Percentiles rank a stretch among this genome's conserved stretches.
These are phyloP conservation scores for Manis crassicaudata DNA, from an alignment of 2,797 vertebrate genomes.

Conservation along the genomic window DNA sequence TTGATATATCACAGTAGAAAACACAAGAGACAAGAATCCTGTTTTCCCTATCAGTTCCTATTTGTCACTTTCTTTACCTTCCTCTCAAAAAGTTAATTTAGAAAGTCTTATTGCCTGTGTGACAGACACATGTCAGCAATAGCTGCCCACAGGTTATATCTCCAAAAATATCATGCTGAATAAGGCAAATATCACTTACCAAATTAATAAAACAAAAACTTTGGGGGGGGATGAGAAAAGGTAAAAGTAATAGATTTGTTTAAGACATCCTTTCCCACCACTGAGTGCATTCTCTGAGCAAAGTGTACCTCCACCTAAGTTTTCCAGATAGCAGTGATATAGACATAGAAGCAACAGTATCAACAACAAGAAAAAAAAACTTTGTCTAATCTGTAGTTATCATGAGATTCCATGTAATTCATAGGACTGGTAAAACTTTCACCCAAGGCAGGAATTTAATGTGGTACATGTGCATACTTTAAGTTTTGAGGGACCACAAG, in stretches of 20 bases:
- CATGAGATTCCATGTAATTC: background rate
- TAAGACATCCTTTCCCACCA: background rate
- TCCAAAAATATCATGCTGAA: background rate
- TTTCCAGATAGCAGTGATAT: background rate
- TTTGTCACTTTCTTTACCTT: background rate
- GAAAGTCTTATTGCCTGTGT: background rate
- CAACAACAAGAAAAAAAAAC: background rate
- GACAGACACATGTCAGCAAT: background rate
- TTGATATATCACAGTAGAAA: background rate
- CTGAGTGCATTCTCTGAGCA: background rate
- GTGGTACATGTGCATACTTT: background rate
- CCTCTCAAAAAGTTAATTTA: background rate
- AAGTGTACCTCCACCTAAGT: background rate
- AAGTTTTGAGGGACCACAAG: slow-evolving; percentile 14
- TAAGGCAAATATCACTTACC: background rate
- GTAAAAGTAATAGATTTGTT: background rate
- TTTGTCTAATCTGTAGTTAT: background rate
- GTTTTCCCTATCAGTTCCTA: background rate
- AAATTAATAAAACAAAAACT: background rate
- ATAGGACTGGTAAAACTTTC: background rate
- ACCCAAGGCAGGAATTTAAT: background rate
- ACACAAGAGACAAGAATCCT: background rate
- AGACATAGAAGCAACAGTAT: background rate
- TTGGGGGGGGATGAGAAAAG: background rate
- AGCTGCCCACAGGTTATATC: background rate